Evolutionary conservation across 2,113 vertebrate genomes (phyloP), one percentile per base, ranked within the genome.

Genomic region (Chaenocephalus aceratus): DNA sequence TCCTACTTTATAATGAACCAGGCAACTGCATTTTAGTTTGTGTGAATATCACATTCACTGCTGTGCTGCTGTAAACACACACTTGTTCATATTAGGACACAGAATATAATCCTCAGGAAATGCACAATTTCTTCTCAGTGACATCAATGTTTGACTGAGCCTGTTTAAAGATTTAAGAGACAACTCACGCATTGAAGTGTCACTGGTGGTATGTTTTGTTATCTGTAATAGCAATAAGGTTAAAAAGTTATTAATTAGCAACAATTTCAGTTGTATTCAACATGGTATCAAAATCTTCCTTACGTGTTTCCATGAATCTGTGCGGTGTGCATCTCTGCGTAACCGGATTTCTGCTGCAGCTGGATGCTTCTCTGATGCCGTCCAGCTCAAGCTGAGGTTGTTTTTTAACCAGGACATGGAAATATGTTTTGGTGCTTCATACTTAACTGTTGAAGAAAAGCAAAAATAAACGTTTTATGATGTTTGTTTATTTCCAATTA

Each of bases 371-470:
- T 72, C 80, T 56, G 63, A 44, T 41, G 82, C 65, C 0, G 0
- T 59, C 94, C 93, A 95, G 1, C 4, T 21, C 34, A 95, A 59
- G 0, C 0, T 86, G 18, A 94, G 87, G 44, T 67, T 69, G 30
- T 85, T 82, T 49, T 69, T 65, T 41, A 68, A 75, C 90, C 92
- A 91, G 16, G 46, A 80, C 11, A 83, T 21, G 0, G 7, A 36
- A 36, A 94, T 72, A 15, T 86, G 80, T 58, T 52, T 10, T 16
- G 94, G 91, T 3, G 65, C 58, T 41, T 85, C 72, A 67, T 86
- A 91, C 68, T 94, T 94, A 53, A 94, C 94, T 95, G 84, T 60
- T 18, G 54, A 85, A 8, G 34, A 60, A 69, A 81, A 72, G 41
- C 21, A 69, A 15, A 53, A n/a, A 41, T 12, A 11, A 13, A 7